These are phyloP conservation scores for Spatula clypeata DNA, from an alignment of 2,797 vertebrate species.

Conservation along the genomic window DNA sequence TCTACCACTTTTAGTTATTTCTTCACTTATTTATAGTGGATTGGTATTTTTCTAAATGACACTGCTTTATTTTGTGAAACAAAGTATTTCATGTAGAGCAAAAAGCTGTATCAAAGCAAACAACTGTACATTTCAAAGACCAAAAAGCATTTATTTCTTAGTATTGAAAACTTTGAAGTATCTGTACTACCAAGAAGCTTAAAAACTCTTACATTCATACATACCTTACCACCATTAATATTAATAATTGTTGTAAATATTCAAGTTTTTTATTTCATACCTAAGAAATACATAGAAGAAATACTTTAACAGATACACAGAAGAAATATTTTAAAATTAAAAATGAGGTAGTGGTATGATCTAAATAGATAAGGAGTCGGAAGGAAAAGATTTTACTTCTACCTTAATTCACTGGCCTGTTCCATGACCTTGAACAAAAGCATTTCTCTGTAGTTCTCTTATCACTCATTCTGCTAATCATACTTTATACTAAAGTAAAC, in stretches of 20 bases:
- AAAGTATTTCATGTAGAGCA: background rate
- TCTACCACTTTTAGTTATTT: background rate
- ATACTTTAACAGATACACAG: background rate
- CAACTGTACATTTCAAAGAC: background rate
- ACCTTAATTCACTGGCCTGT: background rate
- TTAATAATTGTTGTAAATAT: background rate
- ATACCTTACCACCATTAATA: background rate
- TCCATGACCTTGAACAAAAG: background rate
- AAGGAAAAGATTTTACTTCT: background rate
- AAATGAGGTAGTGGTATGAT: background rate
- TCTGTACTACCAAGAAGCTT: background rate
- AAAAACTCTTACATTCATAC: background rate
- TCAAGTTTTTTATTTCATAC: background rate
- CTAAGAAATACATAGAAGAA: background rate
- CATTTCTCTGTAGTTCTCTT: background rate
- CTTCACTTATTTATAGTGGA: background rate
- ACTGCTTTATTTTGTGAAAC: background rate
- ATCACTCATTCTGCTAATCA: conserved; percentile 1
- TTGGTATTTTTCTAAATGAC: background rate
- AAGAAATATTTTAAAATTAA: background rate
- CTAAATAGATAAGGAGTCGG: background rate
- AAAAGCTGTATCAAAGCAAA: background rate
- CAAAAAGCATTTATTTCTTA: background rate
- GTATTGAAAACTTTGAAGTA: background rate
- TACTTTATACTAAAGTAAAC: background rate